Conservation (phyloP, 2,113 vertebrate genomes). For the Tiliqua scincoides region DNA sequence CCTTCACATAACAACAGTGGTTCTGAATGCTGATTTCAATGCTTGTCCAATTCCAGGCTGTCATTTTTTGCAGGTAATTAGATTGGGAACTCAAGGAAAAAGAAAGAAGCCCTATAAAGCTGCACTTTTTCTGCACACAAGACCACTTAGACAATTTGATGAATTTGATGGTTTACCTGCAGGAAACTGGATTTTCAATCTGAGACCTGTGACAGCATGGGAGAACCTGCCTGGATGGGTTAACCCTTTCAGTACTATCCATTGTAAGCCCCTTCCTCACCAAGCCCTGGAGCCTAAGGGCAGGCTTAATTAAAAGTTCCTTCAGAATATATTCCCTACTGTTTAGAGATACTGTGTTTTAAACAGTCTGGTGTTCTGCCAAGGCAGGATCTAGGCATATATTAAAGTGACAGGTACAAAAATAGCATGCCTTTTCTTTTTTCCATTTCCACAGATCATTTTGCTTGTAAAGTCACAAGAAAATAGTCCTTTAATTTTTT, state of each 20-base stretch:
- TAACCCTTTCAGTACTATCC: conserved; percentile 48
- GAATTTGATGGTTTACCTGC: conserved; percentile 50
- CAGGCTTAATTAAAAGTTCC: conserved; percentile 72
- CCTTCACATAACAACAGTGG: conserved; percentile 11
- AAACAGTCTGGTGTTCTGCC: conserved; percentile 64
- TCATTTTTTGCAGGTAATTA: conserved; percentile 57
- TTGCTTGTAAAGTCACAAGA: conserved; percentile 5
- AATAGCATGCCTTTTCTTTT: conserved; percentile 31
- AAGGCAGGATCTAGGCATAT: conserved; percentile 57
- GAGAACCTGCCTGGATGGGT: conserved; percentile 48
- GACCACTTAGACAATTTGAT: conserved; percentile 57
- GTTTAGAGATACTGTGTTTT: conserved; percentile 58
- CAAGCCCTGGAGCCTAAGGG: conserved; percentile 56
- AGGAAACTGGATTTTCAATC: not conserved
- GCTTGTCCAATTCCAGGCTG: conserved; percentile 55
- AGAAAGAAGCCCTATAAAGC: not conserved
- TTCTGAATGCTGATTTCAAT: conserved; percentile 46
- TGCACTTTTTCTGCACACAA: conserved; percentile 37
- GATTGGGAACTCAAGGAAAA: conserved; percentile 31
- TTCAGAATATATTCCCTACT: conserved; percentile 63
- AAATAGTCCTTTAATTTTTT: conserved; percentile 26
- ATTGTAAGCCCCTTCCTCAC: conserved; percentile 34
- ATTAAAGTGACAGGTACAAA: conserved; percentile 67
- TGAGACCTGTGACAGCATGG: conserved; percentile 58
- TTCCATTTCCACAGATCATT: conserved; percentile 46